Percentiles rank a stretch among this genome's conserved stretches.
phyloP scores from a whole-genome alignment of 2,113 vertebrate species.

The Apistogramma diplotaenia region DNA sequence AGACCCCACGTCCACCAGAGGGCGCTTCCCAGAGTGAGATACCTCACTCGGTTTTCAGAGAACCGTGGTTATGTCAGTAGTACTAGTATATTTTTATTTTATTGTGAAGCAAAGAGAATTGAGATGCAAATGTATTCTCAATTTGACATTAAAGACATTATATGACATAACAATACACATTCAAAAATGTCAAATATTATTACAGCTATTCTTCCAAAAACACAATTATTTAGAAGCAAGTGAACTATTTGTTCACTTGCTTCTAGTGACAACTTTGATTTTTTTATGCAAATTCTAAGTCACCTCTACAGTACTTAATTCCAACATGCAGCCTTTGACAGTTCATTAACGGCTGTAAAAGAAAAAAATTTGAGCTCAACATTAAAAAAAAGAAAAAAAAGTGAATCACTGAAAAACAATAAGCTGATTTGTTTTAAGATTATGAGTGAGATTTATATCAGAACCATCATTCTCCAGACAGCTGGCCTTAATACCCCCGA shows the following conservation, averaged over 20 bases:
- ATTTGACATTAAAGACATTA: neutral
- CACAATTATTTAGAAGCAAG: neutral
- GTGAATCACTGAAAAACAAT: conserved; percentile 20
- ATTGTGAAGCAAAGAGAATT: neutral
- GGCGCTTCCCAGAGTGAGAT: too few species aligned
- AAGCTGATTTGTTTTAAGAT: conserved; percentile 54
- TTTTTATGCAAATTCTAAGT: neutral
- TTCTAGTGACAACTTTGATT: neutral
- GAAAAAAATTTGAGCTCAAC: too few species aligned
- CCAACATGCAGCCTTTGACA: neutral
- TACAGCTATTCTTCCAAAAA: neutral
- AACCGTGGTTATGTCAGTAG: too few species aligned
- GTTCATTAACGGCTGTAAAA: neutral
- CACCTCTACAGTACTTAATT: neutral
- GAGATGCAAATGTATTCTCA: neutral
- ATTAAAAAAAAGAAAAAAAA: neutral
- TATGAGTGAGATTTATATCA: conserved; percentile 40
- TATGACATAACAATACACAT: neutral
- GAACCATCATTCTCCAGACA: conserved; percentile 30
- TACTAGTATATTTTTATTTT: too few species aligned
- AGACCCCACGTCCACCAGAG: too few species aligned
- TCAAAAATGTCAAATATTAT: neutral
- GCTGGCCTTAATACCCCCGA: conserved; percentile 62
- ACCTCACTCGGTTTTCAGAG: too few species aligned
- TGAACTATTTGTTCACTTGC: neutral